Evolutionary conservation across 1,140 invertebrate genomes (phyloP).

Genomic region (Neodiprion fabricii): DNA sequence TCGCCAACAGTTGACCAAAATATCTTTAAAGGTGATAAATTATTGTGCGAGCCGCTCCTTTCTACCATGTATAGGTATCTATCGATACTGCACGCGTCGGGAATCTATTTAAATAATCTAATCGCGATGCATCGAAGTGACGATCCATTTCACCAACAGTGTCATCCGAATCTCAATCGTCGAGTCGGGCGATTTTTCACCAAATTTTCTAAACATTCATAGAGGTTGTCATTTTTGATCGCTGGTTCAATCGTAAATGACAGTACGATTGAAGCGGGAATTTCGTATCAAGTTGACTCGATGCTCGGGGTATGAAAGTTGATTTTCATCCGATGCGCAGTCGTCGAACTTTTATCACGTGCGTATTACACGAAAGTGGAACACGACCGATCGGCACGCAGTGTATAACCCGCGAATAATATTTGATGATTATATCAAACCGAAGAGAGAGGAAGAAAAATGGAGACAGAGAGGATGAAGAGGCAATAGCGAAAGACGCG

Average conservation of each 20-base stretch:
- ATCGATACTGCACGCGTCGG: background rate
- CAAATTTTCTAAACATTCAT: no score
- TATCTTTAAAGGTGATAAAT: conserved; percentile 4
- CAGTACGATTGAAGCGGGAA: no score
- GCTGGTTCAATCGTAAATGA: no score
- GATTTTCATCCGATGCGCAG: no score
- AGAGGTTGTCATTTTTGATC: no score
- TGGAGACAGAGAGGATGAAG: background rate
- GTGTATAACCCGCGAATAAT: background rate
- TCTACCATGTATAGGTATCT: background rate
- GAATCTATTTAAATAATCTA: background rate
- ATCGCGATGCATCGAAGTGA: background rate
- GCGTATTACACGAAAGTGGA: background rate
- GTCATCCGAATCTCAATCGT: no score
- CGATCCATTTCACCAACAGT: background rate
- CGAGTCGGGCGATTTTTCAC: no score
- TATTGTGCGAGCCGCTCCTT: background rate
- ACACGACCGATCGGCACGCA: background rate
- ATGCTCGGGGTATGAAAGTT: no score
- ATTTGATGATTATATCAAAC: background rate
- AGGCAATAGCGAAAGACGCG: no score
- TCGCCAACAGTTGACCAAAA: background rate
- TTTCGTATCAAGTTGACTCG: no score
- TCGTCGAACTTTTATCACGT: background rate
- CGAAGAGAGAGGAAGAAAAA: background rate